Conservation (phyloP, 2,797 vertebrate genomes). For the Sebastes minor region DNA sequence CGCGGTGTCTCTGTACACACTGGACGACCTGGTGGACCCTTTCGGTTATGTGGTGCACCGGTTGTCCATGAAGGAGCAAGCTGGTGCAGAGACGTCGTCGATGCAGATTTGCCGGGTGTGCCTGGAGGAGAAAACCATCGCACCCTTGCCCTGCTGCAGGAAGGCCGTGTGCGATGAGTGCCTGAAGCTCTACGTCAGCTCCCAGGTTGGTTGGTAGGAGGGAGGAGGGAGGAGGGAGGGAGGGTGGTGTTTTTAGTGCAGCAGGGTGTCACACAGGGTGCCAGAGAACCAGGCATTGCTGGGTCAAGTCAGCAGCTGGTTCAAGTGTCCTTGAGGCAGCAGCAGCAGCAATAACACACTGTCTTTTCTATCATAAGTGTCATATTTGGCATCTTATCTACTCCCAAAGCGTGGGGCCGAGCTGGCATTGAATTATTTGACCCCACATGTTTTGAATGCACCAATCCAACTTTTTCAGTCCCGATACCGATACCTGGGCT, state of each 20-base stretch:
- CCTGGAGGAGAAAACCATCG: conserved; percentile 89
- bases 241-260: not conserved
- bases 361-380: not conserved
- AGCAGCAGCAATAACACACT: not conserved
- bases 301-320: conserved; percentile 19
- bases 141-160: conserved; percentile 92
- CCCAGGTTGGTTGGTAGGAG: conserved; percentile 83
- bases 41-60: conserved; percentile 66
- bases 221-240: not conserved
- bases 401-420: not conserved
- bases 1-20: conserved; percentile 74
- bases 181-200: conserved; percentile 92
- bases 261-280: not conserved
- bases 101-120: conserved; percentile 91
- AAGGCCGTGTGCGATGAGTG: conserved; percentile 95
- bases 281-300: not conserved
- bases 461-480: no score
- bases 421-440: not conserved
- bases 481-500: no score
- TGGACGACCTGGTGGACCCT: conserved; percentile 80
- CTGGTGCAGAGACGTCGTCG: conserved; percentile 4
- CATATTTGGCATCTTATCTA: conserved; percentile 7
- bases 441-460: not conserved
- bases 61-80: conserved; percentile 48
- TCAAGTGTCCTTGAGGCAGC: conserved; percentile 19